These are phyloP conservation scores for Pitangus sulphuratus DNA, from an alignment of 2,797 vertebrate species.

Conservation along the genomic window DNA sequence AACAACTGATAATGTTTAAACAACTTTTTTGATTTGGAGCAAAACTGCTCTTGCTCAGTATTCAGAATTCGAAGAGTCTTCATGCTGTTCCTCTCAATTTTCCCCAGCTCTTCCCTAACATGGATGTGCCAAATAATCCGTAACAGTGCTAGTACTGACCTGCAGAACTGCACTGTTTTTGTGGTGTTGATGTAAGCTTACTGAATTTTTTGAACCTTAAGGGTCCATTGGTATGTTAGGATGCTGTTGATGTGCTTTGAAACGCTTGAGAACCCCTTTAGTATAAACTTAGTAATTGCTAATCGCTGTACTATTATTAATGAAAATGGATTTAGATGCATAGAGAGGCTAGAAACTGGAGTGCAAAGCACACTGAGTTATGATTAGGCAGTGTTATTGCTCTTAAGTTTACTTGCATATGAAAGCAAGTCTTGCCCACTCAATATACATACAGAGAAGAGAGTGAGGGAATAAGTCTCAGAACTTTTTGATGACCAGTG, in stretches of 20 bases:
- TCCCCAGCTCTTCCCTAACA: not conserved
- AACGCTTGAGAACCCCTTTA: not conserved
- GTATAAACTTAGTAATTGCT: not conserved
- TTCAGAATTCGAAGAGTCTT: not conserved
- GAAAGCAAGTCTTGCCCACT: not conserved
- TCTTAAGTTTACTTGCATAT: not conserved
- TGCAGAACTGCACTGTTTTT: not conserved
- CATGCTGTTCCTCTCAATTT: not conserved
- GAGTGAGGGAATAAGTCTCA: not conserved
- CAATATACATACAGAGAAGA: no score
- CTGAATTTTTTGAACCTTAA: not conserved
- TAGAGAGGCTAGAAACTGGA: not conserved
- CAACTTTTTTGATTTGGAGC: not conserved
- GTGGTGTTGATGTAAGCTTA: not conserved
- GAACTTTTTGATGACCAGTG: not conserved
- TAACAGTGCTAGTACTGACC: not conserved
- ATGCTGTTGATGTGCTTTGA: not conserved
- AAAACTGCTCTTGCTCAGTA: not conserved
- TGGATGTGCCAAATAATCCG: not conserved
- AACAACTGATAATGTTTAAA: not conserved
- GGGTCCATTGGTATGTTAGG: not conserved
- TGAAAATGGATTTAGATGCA: not conserved
- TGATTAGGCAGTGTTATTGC: not conserved
- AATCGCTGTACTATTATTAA: not conserved
- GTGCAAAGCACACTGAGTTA: not conserved